Evolutionary conservation across 2,888 invertebrate genomes (phyloP).

Genomic region (Rotaria magnacalcarata): DNA sequence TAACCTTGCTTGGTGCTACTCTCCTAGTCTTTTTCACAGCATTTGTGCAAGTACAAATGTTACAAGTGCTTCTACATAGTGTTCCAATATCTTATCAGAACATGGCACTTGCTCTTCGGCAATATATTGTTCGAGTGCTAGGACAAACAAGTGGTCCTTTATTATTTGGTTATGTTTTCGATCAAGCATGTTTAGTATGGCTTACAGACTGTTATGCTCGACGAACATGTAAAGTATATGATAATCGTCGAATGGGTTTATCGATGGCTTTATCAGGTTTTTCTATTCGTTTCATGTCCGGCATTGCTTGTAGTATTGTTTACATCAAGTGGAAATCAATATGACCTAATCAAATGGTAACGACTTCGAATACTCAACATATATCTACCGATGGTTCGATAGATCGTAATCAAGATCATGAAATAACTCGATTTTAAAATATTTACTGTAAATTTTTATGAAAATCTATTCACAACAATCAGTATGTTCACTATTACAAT

Average conservation of each 20-base stretch:
- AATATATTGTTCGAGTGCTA: background rate
- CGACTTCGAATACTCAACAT: background rate
- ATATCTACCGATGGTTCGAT: no score
- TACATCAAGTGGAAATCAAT: background rate
- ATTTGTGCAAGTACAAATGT: constrained; percentile 25
- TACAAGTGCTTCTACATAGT: background rate
- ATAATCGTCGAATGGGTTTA: constrained; percentile 23
- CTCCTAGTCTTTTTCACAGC: background rate
- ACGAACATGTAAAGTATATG: constrained; percentile 28
- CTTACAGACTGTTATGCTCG: background rate
- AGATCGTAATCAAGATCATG: background rate
- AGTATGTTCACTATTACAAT: no score
- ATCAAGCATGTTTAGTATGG: constrained; percentile 17
- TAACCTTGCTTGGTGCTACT: background rate
- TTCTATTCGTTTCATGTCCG: background rate
- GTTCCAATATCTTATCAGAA: background rate
- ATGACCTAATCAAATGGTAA: background rate
- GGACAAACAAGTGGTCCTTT: constrained; percentile 25
- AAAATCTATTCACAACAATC: no score
- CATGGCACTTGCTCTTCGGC: background rate
- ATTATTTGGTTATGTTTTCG: constrained; percentile 10
- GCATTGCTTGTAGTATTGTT: background rate
- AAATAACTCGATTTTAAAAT: background rate
- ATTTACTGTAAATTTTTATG: no score
- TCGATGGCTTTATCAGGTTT: constrained; percentile 17